These are phyloP conservation scores for Tychaedon coryphoeus DNA, from an alignment of 2,113 vertebrate species.

Conservation along the genomic window DNA sequence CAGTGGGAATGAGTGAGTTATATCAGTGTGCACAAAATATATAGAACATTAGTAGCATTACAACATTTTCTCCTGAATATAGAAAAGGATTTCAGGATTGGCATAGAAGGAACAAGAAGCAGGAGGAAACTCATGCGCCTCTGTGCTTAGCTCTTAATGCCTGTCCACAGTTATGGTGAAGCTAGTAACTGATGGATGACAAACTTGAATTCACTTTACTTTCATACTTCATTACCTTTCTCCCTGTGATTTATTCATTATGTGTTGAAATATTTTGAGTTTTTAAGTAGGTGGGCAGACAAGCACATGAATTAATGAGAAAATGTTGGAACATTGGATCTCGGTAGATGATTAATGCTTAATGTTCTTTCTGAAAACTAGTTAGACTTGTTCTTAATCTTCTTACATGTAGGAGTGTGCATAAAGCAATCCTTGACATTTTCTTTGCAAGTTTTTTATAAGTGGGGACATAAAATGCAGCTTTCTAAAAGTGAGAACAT, in stretches of 20 bases:
- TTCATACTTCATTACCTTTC: neutral
- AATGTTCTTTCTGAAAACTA: neutral
- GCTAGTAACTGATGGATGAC: neutral
- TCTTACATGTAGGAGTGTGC: neutral
- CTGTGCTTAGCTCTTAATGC: neutral
- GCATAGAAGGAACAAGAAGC: neutral
- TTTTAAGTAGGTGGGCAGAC: neutral
- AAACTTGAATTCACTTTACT: neutral
- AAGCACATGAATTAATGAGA: neutral
- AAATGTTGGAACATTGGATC: neutral
- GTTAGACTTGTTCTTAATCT: slow-evolving; percentile 26
- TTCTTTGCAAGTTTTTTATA: neutral
- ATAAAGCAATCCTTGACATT: neutral
- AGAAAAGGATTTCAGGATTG: neutral
- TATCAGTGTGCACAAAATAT: neutral
- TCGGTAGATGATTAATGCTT: neutral
- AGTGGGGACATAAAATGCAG: neutral
- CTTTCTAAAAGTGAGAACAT: neutral
- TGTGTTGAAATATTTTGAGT: neutral
- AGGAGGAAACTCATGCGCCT: neutral
- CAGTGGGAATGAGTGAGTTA: neutral
- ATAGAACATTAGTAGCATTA: neutral
- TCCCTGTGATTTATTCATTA: neutral
- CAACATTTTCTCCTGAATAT: neutral
- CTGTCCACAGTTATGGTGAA: neutral